Evolutionary conservation across 2,797 vertebrate species (phyloP).

Genomic region (Eulemur mongoz): DNA sequence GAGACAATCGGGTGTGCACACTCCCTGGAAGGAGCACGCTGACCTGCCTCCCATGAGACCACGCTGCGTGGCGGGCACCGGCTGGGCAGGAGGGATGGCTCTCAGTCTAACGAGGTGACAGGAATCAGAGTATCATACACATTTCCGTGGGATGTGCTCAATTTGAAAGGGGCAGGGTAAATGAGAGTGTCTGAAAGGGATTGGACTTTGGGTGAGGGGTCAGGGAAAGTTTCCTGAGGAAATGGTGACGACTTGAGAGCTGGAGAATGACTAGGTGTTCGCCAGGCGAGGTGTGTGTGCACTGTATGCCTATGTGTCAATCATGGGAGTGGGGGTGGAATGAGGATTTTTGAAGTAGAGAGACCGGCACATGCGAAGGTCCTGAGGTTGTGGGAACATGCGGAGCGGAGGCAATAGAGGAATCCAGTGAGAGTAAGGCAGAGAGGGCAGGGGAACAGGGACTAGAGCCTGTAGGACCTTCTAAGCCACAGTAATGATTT

Average conservation of each 20-base stretch:
- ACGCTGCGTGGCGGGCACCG: rapidly evolving
- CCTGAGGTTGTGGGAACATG: not conserved
- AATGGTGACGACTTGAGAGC: not conserved
- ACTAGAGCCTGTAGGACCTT: not conserved
- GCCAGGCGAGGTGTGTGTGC: not conserved
- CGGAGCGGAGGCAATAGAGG: not conserved
- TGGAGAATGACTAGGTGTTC: not conserved
- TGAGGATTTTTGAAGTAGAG: not conserved
- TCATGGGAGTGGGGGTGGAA: not conserved
- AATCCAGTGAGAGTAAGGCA: not conserved
- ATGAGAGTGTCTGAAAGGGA: not conserved
- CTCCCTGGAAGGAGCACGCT: not conserved
- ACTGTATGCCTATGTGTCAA: not conserved
- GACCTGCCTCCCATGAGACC: not conserved
- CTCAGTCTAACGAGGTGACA: not conserved
- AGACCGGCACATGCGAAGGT: not conserved
- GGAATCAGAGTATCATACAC: not conserved
- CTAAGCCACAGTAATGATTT: not conserved
- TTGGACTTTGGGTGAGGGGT: not conserved
- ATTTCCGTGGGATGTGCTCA: not conserved
- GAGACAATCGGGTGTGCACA: not conserved
- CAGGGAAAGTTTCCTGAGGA: not conserved
- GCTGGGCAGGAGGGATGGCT: not conserved
- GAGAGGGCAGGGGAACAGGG: not conserved
- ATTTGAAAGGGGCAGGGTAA: not conserved